These are phyloP conservation scores for Scaptodrosophila latifasciaeformis DNA, from an alignment of 2,888 invertebrate species.

Conservation along the genomic window DNA sequence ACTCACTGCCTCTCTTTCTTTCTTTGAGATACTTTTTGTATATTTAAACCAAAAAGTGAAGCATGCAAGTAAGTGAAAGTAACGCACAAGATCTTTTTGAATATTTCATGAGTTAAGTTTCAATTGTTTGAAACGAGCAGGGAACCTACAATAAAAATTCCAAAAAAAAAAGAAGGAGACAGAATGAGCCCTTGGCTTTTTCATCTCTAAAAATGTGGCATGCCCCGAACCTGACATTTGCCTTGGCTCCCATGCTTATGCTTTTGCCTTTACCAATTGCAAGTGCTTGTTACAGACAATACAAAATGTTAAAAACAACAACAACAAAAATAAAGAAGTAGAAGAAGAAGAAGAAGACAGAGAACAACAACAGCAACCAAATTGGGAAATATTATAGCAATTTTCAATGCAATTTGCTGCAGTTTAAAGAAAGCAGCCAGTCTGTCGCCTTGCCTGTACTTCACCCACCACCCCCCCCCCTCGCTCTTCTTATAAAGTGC, in stretches of 20 bases:
- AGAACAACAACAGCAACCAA: slow-evolving; percentile 1
- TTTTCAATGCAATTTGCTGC: slow-evolving; percentile 51
- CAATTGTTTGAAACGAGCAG: too few relatives aligned
- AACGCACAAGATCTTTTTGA: slow-evolving; percentile 31
- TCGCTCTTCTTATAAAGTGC: neutral
- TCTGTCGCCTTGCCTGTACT: neutral
- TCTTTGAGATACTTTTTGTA: neutral
- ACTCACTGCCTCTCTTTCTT: too few relatives aligned
- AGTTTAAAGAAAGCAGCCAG: slow-evolving; percentile 36
- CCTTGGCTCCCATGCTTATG: too few relatives aligned
- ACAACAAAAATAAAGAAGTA: neutral
- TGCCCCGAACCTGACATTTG: too few relatives aligned
- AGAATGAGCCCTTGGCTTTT: too few relatives aligned
- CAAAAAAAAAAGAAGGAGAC: too few relatives aligned
- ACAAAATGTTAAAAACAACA: too few relatives aligned
- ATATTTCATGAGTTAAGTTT: slow-evolving; percentile 46
- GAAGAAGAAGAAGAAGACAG: neutral
- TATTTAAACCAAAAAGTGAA: slow-evolving; percentile 4
- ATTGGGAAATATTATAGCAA: slow-evolving; percentile 23
- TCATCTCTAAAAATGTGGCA: too few relatives aligned
- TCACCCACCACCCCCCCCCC: neutral
- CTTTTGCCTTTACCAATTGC: too few relatives aligned
- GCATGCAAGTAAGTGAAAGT: slow-evolving; percentile 26
- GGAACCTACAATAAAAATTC: too few relatives aligned
- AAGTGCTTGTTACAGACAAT: too few relatives aligned